A percentile compares a stretch with the other conserved stretches of the same genome.
These are phyloP conservation scores for Bovichtus diacanthus DNA, from an alignment of 2,797 vertebrate genomes.

Conservation along the genomic window DNA sequence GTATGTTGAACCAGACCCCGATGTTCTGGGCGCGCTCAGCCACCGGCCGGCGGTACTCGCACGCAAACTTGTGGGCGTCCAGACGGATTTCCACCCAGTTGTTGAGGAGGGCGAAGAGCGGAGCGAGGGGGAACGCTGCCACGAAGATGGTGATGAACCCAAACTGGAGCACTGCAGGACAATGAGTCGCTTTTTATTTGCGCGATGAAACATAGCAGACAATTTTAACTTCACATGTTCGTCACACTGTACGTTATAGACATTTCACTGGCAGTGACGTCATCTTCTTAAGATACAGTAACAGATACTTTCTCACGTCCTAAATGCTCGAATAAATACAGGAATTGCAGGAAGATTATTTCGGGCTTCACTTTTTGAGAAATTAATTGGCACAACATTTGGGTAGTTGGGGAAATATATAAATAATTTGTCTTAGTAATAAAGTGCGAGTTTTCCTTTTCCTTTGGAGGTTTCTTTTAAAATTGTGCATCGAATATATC, in stretches of 20 bases:
- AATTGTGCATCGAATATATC: too few species aligned
- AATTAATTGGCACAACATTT: too few species aligned
- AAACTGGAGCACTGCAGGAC: constrained; percentile 85
- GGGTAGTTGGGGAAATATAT: too few species aligned
- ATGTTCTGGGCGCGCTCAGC: constrained; percentile 86
- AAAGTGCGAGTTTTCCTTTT: too few species aligned
- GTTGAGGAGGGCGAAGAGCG: constrained; percentile 87
- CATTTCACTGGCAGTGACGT: background rate
- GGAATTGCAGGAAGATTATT: too few species aligned
- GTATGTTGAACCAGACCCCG: constrained; percentile 87
- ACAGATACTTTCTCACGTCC: constrained; percentile 84
- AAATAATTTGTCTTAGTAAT: too few species aligned
- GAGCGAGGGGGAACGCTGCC: constrained; percentile 86
- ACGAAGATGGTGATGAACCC: constrained; percentile 89
- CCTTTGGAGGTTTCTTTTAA: too few species aligned
- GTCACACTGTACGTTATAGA: background rate
- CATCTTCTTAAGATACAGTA: background rate
- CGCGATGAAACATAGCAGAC: background rate
- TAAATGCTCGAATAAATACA: too few species aligned
- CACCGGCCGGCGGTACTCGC: constrained; percentile 85
- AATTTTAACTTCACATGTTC: background rate
- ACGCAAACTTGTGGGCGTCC: constrained; percentile 87
- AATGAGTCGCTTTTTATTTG: background rate
- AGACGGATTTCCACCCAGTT: constrained; percentile 87
- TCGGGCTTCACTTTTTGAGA: too few species aligned